Base-by-base conservation (phyloP, 2,113 vertebrate species). In the Chloropsis cyanopogon region DNA sequence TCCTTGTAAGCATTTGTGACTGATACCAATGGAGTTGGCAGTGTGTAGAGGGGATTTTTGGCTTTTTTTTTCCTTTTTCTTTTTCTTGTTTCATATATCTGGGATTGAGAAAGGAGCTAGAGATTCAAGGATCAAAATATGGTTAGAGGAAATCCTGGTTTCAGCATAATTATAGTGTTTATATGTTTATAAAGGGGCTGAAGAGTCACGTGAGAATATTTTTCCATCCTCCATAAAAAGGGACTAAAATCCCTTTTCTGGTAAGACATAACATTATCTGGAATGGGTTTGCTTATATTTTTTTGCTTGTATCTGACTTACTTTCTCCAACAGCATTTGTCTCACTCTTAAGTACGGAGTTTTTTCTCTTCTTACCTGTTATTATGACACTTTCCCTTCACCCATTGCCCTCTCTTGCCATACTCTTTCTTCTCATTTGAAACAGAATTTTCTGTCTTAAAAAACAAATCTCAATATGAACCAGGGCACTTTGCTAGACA, bases 1-100 rank as follows among this genome's bases (percentile, higher is more conserved):
- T 97, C 80, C 94, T 93, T 96, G 90, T 93, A 95, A 95, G 81
- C 42, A 83, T 95, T 96, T 95, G 92, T 90, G 88, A 95, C 78
- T 93, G 59, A 94, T 92, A 93, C 54, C 79, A 70, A 25, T 71
- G 44, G 49, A 95, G 31, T 18, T 88, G 89, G 82, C 82, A 92
- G 50, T 14, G 14, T 61, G 50, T 21, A 60, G 28, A 86, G 35
- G 31, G 1, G 1, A 4, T 31, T 42, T 50, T 33, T 17, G 8
- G 15, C 18, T 5, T 6, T 10, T 37, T 69, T 50, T 21, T 12
- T 2, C 0, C 0, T 2, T 11, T 19, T 59, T 41, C 25, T 6
- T 37, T n/a, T 75, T 66, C 42, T 70, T 35, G 4, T 63, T 54
- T 14, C 28, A 29, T 42, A 12, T 57, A n/a, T 46, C 23, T 90